These are phyloP conservation scores for Andrena dorsata DNA, from an alignment of 2,888 invertebrate species.

Conservation along the genomic window DNA sequence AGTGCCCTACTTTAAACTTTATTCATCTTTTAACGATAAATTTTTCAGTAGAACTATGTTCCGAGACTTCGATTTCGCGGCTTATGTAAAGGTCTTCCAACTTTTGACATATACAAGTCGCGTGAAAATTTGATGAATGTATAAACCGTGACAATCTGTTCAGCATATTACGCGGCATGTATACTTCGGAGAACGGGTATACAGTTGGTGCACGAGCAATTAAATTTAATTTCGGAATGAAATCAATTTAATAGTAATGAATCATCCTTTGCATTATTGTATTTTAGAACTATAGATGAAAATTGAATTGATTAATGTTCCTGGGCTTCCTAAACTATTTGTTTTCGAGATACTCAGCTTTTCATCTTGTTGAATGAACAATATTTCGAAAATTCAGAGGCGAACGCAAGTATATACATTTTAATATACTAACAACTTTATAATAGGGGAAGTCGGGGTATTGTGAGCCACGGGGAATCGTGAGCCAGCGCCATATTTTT, in stretches of 20 bases:
- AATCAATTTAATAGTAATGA: neutral
- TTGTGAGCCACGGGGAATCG: no score
- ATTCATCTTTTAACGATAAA: slow-evolving; percentile 1
- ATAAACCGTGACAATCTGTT: neutral
- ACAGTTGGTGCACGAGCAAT: neutral
- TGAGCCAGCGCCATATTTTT: no score
- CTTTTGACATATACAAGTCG: neutral
- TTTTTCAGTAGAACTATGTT: slow-evolving; percentile 1
- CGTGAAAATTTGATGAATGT: slow-evolving; percentile 7
- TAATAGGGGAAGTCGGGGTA: no score
- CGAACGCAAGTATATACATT: no score
- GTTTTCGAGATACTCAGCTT: no score
- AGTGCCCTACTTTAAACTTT: neutral
- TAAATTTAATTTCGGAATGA: neutral
- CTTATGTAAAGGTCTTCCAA: neutral
- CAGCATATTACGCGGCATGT: neutral
- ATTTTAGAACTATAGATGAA: no score
- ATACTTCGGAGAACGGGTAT: neutral
- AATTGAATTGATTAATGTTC: no score
- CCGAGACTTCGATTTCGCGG: slow-evolving; percentile 1
- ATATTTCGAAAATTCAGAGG: no score
- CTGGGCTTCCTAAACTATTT: no score
- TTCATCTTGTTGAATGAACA: no score
- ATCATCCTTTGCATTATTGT: neutral
- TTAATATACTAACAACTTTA: no score